A percentile compares a stretch with the other conserved stretches of the same genome.
Evolutionary conservation across 2,797 vertebrate genomes (phyloP).

Genomic region (Simalia tracyae): DNA sequence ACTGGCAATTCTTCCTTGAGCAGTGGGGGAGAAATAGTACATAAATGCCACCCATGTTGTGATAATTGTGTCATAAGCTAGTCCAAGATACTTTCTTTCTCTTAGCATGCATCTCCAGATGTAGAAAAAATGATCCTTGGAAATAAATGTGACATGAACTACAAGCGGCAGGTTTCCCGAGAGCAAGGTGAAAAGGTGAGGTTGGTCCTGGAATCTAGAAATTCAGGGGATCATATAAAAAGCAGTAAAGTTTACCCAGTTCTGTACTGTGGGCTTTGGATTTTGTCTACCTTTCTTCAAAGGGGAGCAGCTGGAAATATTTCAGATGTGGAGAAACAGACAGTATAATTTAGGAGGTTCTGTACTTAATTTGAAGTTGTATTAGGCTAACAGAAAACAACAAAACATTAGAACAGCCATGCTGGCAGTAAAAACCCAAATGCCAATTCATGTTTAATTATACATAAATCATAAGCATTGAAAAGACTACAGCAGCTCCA

Average conservation of each 20-base stretch:
- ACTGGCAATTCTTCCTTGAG: neutral
- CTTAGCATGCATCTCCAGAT: conserved; percentile 88
- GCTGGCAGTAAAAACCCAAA: neutral
- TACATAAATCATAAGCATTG: neutral
- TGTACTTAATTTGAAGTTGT: neutral
- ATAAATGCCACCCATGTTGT: conserved; percentile 65
- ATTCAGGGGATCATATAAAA: neutral
- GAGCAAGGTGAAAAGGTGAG: conserved; percentile 89
- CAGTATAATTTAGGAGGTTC: neutral
- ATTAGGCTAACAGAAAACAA: neutral
- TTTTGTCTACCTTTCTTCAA: neutral
- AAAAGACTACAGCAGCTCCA: neutral
- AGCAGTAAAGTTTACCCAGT: neutral
- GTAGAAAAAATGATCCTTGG: conserved; percentile 95
- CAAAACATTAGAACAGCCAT: neutral
- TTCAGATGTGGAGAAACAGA: neutral
- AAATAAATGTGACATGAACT: conserved; percentile 93
- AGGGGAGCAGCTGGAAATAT: neutral
- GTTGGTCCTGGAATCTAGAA: neutral
- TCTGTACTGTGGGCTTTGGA: neutral
- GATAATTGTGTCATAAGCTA: conserved; percentile 58
- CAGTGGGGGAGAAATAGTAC: neutral
- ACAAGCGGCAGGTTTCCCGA: conserved; percentile 91
- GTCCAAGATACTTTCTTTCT: conserved; percentile 33
- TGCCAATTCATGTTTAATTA: neutral